Conservation (phyloP, 1,140 invertebrate genomes). For the Schmidtea mediterranea region DNA sequence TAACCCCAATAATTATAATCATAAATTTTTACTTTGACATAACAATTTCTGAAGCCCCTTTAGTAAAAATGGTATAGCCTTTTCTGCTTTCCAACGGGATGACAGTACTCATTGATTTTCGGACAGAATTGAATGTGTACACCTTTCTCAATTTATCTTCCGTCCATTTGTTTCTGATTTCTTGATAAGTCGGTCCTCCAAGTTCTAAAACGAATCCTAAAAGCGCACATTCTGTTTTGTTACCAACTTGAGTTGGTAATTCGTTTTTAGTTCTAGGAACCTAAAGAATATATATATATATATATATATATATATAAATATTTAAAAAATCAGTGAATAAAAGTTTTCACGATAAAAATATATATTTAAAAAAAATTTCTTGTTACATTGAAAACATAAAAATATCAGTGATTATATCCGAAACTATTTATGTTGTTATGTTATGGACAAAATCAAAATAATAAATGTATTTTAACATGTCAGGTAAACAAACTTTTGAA, state of each 20-base stretch:
- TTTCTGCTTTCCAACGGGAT: slow-evolving; percentile 38
- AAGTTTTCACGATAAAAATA: not conserved
- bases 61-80: slow-evolving; percentile 62
- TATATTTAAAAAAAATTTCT: not conserved
- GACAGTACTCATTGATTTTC: slow-evolving; percentile 94
- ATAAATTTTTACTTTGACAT: slow-evolving; percentile 58
- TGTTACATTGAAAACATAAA: not conserved
- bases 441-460: not conserved
- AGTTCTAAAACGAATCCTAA: slow-evolving; percentile 71
- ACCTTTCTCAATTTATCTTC: slow-evolving; percentile 68
- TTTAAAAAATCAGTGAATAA: not conserved
- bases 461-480: not conserved
- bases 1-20: no score
- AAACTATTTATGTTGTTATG: not conserved
- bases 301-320: not conserved
- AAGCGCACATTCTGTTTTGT: slow-evolving; percentile 93
- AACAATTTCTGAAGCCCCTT: slow-evolving; percentile 95
- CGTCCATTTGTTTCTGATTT: slow-evolving; percentile 51
- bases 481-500: no score
- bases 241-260: slow-evolving; percentile 65
- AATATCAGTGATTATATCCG: not conserved
- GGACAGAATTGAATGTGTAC: slow-evolving; percentile 92
- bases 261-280: slow-evolving; percentile 1
- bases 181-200: slow-evolving; percentile 70
- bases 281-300: not conserved